Evolutionary conservation across 1,140 invertebrate genomes (phyloP).

Genomic region (Lordiphosa clarofinis): DNA sequence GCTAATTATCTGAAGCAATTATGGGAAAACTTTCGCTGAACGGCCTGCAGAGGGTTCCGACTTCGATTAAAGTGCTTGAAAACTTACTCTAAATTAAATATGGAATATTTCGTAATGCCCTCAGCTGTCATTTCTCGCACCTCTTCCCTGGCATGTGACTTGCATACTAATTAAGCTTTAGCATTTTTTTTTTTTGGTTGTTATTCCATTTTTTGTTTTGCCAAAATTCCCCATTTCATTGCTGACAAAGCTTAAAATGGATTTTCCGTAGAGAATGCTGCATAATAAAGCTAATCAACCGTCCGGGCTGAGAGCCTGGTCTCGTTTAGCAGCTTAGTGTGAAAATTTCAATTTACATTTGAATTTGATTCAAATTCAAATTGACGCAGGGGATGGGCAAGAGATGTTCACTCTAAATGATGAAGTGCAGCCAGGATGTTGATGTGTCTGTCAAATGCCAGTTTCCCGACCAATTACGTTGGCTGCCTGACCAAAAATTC

Average conservation of each 20-base stretch:
- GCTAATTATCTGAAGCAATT: conserved; percentile 33
- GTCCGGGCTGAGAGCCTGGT: conserved; percentile 14
- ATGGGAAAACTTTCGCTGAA: conserved; percentile 10
- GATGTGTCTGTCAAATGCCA: conserved; percentile 3
- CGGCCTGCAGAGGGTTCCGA: too few relatives aligned
- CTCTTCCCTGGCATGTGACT: conserved; percentile 41
- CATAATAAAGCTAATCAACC: conserved; percentile 73
- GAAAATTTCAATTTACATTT: conserved; percentile 42
- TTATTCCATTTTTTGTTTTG: not conserved
- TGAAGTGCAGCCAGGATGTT: not conserved
- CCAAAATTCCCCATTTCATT: not conserved
- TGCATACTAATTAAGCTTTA: conserved; percentile 64
- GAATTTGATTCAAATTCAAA: conserved; percentile 32
- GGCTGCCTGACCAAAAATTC: conserved; percentile 1
- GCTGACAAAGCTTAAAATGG: conserved; percentile 51
- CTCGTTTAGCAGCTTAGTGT: conserved; percentile 33
- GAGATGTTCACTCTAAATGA: conserved; percentile 4
- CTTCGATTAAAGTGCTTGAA: too few relatives aligned
- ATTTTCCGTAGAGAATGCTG: conserved; percentile 47
- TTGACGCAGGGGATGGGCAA: not conserved
- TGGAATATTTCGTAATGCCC: conserved; percentile 7
- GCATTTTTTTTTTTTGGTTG: too few relatives aligned
- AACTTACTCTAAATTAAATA: not conserved
- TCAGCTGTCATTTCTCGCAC: conserved; percentile 29
- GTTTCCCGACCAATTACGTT: conserved; percentile 1